Evolutionary conservation across 1,140 invertebrate species (phyloP).

Genomic region (Brevipalpus yothersi): DNA sequence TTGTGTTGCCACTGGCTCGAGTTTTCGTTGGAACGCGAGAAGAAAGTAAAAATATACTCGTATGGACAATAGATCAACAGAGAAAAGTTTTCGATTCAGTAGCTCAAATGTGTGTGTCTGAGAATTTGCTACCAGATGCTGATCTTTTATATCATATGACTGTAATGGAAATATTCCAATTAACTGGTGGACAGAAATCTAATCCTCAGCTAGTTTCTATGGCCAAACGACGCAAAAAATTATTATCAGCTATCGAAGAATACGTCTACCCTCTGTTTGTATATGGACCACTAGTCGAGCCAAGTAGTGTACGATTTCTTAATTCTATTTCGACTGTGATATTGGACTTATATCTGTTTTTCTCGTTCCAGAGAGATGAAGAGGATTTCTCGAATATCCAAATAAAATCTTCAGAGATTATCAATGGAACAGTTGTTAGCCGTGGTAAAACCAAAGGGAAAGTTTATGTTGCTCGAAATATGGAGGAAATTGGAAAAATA

Average conservation of each 20-base stretch:
- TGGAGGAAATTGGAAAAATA: conserved; percentile 20
- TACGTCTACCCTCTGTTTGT: conserved; percentile 36
- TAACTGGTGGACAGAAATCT: conserved; percentile 28
- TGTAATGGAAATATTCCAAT: conserved; percentile 32
- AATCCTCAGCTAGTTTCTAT: conserved; percentile 33
- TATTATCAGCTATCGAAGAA: conserved; percentile 28
- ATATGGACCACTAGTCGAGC: conserved; percentile 19
- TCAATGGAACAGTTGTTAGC: conserved; percentile 41
- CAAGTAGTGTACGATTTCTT: conserved; percentile 2
- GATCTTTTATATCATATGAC: conserved; percentile 43
- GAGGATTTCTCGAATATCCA: too few species aligned
- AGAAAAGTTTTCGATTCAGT: conserved; percentile 32
- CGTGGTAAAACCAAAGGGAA: conserved; percentile 34
- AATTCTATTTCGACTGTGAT: too few species aligned
- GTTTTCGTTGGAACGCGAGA: conserved; percentile 25
- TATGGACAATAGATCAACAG: conserved; percentile 28
- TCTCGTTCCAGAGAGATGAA: too few species aligned
- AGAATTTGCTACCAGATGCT: conserved; percentile 35
- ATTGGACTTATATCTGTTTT: too few species aligned
- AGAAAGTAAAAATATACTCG: conserved; percentile 11
- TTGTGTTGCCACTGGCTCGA: conserved; percentile 29
- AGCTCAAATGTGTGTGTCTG: conserved; percentile 27
- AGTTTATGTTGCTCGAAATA: conserved; percentile 35
- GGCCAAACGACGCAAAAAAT: conserved; percentile 31
- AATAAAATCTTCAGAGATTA: too few species aligned